These are phyloP conservation scores for Periophthalmodon schlosseri DNA, from an alignment of 2,113 vertebrate genomes.

Conservation along the genomic window DNA sequence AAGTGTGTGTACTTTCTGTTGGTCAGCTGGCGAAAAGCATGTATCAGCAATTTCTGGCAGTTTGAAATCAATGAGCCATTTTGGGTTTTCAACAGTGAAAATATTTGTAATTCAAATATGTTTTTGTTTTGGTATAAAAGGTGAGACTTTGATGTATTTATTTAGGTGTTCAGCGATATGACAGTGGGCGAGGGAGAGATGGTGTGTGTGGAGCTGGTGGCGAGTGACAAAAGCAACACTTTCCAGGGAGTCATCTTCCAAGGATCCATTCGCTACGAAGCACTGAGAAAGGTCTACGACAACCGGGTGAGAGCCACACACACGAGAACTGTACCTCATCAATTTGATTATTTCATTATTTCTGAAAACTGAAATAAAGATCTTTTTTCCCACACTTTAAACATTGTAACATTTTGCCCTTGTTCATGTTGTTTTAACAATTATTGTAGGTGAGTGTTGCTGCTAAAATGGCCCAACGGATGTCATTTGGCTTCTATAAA, in stretches of 20 bases:
- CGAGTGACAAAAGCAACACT: constrained; percentile 93
- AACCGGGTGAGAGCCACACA: constrained; percentile 84
- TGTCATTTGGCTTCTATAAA: constrained; percentile 98
- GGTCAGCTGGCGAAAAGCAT: not conserved
- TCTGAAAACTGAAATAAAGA: no score
- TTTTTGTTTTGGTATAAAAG: not conserved
- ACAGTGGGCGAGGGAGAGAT: constrained; percentile 97
- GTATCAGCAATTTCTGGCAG: not conserved
- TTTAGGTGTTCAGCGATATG: constrained; percentile 96
- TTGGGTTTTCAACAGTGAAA: not conserved
- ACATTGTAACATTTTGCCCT: not conserved
- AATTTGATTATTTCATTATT: no score
- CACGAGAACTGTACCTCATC: not conserved
- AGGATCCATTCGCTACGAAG: constrained; percentile 98
- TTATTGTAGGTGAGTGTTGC: constrained; percentile 91
- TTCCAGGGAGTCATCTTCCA: constrained; percentile 99
- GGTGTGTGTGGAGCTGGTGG: constrained; percentile 98
- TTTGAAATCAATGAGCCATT: not conserved
- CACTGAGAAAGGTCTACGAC: constrained; percentile 97
- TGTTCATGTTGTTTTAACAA: not conserved
- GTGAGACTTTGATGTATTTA: not conserved
- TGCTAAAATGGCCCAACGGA: constrained; percentile 95
- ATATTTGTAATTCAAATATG: not conserved
- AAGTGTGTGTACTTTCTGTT: not conserved
- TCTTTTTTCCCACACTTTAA: no score